phyloP scores from a whole-genome alignment of 2,888 invertebrate species.

The Acholoe squamosa region DNA sequence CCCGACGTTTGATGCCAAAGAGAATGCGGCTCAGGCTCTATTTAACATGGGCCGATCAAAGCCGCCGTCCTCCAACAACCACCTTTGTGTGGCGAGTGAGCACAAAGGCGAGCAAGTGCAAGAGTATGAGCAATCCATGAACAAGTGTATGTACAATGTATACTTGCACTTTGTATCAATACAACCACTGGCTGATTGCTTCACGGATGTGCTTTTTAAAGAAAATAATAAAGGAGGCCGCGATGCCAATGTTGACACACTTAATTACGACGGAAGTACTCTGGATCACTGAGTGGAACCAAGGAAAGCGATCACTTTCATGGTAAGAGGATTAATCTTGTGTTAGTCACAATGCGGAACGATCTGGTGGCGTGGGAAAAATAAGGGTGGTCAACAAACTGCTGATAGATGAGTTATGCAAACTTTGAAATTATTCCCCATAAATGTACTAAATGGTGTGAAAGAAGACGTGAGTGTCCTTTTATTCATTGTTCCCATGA shows the following conservation, averaged over 20 bases:
- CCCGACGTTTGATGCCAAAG: constrained; percentile 33
- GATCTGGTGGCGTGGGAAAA: not conserved
- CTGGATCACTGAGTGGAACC: not conserved
- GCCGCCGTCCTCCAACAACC: not conserved
- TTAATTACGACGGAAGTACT: not conserved
- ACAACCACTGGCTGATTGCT: not conserved
- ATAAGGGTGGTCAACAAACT: not conserved
- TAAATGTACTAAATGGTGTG: too few species aligned
- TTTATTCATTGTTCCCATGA: not conserved
- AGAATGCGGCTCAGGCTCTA: constrained; percentile 20
- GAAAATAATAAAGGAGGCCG: not conserved
- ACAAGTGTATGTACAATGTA: constrained; percentile 29
- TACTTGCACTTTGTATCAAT: constrained; percentile 12
- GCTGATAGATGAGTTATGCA: too few species aligned
- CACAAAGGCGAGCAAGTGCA: constrained; percentile 25
- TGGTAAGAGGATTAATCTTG: not conserved
- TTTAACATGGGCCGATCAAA: constrained; percentile 39
- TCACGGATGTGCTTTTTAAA: not conserved
- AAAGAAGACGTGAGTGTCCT: too few species aligned
- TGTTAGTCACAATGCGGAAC: not conserved
- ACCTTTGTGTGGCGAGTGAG: constrained; percentile 22
- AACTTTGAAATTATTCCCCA: too few species aligned
- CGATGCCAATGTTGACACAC: not conserved
- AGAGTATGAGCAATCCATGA: constrained; percentile 2
- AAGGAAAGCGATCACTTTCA: not conserved